Percentiles rank a stretch among this genome's conserved stretches.
Conservation (phyloP, 2,888 invertebrate species). For the Deilephila porcellus region DNA sequence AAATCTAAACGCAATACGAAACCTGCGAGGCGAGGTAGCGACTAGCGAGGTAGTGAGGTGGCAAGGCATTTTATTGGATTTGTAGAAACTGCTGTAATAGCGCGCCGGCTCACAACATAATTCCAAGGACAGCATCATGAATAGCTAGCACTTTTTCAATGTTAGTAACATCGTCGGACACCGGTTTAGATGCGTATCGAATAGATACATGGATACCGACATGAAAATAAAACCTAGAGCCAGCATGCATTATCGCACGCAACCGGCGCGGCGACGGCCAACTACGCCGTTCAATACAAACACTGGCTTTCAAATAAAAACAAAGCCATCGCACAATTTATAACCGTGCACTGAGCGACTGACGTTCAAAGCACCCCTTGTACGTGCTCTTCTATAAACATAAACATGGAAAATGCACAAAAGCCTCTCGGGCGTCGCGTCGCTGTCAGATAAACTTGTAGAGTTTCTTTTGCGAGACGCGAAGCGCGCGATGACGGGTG, state of each 20-base stretch:
- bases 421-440: conserved; percentile 81
- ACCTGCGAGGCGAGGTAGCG: background rate
- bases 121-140: conserved; percentile 7
- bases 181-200: conserved; percentile 26
- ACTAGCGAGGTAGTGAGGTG: too few relatives aligned
- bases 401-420: conserved; percentile 84
- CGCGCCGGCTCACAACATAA: conserved; percentile 8
- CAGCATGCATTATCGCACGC: conserved; percentile 46
- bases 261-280: conserved; percentile 39
- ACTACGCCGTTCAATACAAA: conserved; percentile 54
- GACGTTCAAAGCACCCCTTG: conserved; percentile 80
- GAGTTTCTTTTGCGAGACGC: conserved; percentile 80
- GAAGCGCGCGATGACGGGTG: conserved; percentile 53
- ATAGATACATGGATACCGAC: conserved; percentile 31
- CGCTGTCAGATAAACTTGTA: conserved; percentile 84
- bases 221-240: conserved; percentile 43
- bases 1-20: conserved; percentile 22
- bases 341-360: conserved; percentile 68
- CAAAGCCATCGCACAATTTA: conserved; percentile 71
- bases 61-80: conserved; percentile 13
- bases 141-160: conserved; percentile 26
- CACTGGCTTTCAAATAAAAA: conserved; percentile 69
- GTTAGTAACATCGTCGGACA: conserved; percentile 10
- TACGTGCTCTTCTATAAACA: conserved; percentile 83
- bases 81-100: conserved; percentile 20